Percentiles rank a stretch among this genome's conserved stretches.
Evolutionary conservation across 1,140 invertebrate species (phyloP).

Genomic region (Tetragonula clypearis): DNA sequence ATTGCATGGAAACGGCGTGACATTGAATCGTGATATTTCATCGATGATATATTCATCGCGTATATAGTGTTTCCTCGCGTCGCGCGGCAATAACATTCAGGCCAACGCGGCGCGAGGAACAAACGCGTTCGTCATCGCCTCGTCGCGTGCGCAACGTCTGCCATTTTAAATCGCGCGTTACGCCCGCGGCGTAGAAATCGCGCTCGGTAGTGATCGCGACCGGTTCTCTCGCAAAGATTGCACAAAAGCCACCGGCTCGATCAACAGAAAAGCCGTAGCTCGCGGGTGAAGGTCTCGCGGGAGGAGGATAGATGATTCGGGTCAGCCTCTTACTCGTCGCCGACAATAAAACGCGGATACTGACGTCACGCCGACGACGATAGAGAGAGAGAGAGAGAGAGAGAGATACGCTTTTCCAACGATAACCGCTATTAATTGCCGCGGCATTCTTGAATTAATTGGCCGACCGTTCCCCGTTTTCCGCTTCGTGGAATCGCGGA

Average conservation of each 20-base stretch:
- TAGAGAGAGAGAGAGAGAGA: not conserved
- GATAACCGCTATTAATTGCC: constrained; percentile 41
- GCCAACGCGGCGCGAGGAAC: constrained; percentile 7
- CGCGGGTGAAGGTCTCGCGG: constrained; percentile 35
- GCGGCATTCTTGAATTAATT: constrained; percentile 38
- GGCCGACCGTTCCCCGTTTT: not conserved
- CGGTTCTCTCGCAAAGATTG: not conserved
- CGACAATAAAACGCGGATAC: constrained; percentile 42
- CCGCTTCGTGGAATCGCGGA: not conserved
- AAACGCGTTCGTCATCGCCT: not conserved
- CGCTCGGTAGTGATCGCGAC: not conserved
- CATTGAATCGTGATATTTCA: constrained; percentile 33
- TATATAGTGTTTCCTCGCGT: no score
- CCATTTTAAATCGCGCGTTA: constrained; percentile 1
- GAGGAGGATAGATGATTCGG: constrained; percentile 23
- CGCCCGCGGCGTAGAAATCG: constrained; percentile 21
- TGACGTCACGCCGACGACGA: constrained; percentile 23
- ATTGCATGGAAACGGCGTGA: constrained; percentile 25
- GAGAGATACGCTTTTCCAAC: constrained; percentile 24
- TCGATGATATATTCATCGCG: not conserved
- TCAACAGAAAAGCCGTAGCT: constrained; percentile 21
- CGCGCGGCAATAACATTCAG: constrained; percentile 36
- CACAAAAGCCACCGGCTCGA: not conserved
- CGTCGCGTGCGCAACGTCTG: no score
- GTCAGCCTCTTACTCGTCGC: not conserved